Evolutionary conservation across 2,888 invertebrate genomes (phyloP).

Genomic region (Bellardia pandia): DNA sequence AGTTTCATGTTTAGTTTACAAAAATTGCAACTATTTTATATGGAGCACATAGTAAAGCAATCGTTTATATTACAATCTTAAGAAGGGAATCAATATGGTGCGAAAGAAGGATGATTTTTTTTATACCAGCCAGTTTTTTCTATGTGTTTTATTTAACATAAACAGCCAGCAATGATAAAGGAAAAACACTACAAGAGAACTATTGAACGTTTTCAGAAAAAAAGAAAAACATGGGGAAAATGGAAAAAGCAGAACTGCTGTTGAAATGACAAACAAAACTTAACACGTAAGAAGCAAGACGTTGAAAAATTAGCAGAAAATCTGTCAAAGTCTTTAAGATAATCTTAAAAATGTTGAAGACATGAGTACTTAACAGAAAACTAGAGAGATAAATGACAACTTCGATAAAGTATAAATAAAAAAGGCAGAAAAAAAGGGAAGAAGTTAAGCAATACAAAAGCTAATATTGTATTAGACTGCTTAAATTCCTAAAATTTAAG

Average conservation of each 20-base stretch:
- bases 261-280: constrained; percentile 65
- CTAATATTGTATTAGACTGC: background rate
- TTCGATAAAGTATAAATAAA: constrained; percentile 19
- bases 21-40: constrained; percentile 44
- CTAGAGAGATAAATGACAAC: constrained; percentile 47
- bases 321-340: constrained; percentile 67
- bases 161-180: constrained; percentile 41
- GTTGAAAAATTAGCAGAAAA: constrained; percentile 68
- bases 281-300: constrained; percentile 59
- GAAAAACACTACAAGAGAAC: constrained; percentile 32
- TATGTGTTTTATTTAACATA: constrained; percentile 50
- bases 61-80: constrained; percentile 42
- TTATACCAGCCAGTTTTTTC: background rate
- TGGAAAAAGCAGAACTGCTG: constrained; percentile 29
- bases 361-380: constrained; percentile 53
- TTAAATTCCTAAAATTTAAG: background rate
- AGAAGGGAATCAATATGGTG: constrained; percentile 10
- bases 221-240: background rate
- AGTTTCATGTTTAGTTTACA: background rate
- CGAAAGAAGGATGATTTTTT: background rate
- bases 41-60: constrained; percentile 40
- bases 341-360: constrained; percentile 48
- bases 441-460: background rate
- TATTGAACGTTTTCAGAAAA: constrained; percentile 26
- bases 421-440: background rate